Base-by-base conservation (phyloP, 2,113 vertebrate genomes). In the human region DNA sequence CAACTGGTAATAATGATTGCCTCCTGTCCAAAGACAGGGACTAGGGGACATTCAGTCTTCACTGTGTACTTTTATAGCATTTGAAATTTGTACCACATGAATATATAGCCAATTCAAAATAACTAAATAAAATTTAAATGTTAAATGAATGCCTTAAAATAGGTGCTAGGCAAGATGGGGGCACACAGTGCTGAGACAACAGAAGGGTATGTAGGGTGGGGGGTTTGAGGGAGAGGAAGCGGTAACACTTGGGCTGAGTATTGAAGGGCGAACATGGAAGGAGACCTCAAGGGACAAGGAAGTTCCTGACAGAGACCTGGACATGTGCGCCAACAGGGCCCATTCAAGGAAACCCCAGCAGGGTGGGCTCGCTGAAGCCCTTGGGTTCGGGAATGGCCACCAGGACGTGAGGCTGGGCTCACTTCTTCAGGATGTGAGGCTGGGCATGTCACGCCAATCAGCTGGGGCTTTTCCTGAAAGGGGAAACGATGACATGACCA, bases 61-160 rank as follows among this genome's bases (percentile, higher is more conserved):
- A 38, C 1, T 35, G 61, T 72, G 17, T 8, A 40, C 30, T 75
- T 73, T 90, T 38, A 80, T 1, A 83, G 43, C 68, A 59, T 83
- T 92, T 93, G 35, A 79, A 70, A 89, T 57, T 12, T 90, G 35
- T 70, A 32, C 22, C 13, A 50, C 35, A 18, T 79, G 80, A 70
- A 75, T 83, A 85, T 27, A 82, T 25, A 94, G 70, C 9, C 85
- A 68, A 85, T 61, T 75, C 45, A 70, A 81, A 87, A 83, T 90
- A 93, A 89, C 35, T 84, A 82, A 87, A 66, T 38, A 43, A 61
- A 95, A 87, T 64, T 89, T 89, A 73, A 52, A 73, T 70, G 57
- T 83, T 88, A 80, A 87, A 76, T 40, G 95, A 75, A 88, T 68
- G 4, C 38, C 88, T 87, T 81, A 78, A 84, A 93, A 87, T 45